Evolutionary conservation across 64 coral and sea anemone species (phyloP), one percentile per base, ranked within the genome.

Genomic region (Porites australiensis): DNA sequence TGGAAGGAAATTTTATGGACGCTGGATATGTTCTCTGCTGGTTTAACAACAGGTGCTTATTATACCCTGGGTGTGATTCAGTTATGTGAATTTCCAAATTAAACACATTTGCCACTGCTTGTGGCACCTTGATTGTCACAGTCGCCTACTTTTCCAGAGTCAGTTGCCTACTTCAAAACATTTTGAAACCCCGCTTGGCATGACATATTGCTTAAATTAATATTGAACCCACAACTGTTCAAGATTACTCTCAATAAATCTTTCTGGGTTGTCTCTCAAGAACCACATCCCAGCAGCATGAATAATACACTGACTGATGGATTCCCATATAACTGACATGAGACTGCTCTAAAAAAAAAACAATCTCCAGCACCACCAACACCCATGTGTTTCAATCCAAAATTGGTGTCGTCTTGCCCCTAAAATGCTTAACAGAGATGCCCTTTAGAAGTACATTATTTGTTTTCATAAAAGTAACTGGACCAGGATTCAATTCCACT

Each of bases 61-160:
- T 73, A 46, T 73, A 91, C 72, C 83, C 64, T 70, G 54, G 61
- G 83, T 86, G 57, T 58, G 90, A 85, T 85, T 92, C 90, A 70
- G 86, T 75, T 27, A 92, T 92, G 64, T 85, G 64, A 84, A 92
- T 74, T 70, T 85, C 86, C 73, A 92, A 82, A 66, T 83, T 85
- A 64, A 92, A 62, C 63, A 67, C 80, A 92, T 92, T 69, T 71
- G 90, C 90, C 47, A 92, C 79, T 58, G 90, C 90, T 72, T 92
- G 90, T 92, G 86, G n/a, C n/a, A n/a, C n/a, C n/a, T n/a, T 92
- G 82, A 92, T 84, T 44, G 86, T 92, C 79, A n/a, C n/a, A n/a
- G n/a, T n/a, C n/a, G n/a, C n/a, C n/a, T n/a, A n/a, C n/a, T n/a
- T n/a, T n/a, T n/a, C n/a, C n/a, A n/a, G n/a, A n/a, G n/a, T n/a